phyloP scores from a whole-genome alignment of 2,888 invertebrate genomes.

The Pseudococcus longispinus region DNA sequence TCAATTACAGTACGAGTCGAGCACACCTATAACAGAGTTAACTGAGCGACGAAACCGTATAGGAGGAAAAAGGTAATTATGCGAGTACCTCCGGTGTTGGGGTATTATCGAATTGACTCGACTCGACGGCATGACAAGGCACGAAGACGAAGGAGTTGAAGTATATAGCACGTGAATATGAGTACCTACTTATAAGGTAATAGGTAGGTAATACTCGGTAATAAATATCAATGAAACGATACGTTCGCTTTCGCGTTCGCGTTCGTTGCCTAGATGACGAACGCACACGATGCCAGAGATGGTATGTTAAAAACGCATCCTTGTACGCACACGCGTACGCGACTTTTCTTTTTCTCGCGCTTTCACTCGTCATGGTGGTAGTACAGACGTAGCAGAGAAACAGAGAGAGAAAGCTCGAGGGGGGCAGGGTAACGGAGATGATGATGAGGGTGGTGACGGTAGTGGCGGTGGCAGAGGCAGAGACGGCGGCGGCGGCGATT shows the following conservation, averaged over 20 bases:
- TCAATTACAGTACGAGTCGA: neutral
- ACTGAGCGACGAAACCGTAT: neutral
- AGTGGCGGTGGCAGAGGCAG: neutral
- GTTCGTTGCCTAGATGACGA: neutral
- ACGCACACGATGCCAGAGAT: neutral
- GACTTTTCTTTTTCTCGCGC: constrained; percentile 50
- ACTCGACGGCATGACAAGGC: neutral
- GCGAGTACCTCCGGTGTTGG: neutral
- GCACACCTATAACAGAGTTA: neutral
- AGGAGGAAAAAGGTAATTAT: neutral
- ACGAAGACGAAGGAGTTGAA: neutral
- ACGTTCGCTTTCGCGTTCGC: neutral
- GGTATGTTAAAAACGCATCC: constrained; percentile 32
- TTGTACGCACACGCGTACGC: constrained; percentile 55
- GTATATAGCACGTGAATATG: neutral
- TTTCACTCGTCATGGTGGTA: constrained; percentile 17
- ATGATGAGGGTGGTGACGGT: neutral
- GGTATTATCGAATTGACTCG: neutral
- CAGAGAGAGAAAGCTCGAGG: neutral
- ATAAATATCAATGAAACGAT: constrained; percentile 23
- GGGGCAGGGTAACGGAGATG: neutral
- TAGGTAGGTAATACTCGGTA: neutral
- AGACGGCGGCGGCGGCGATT: constrained; percentile 12
- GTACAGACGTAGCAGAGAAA: neutral
- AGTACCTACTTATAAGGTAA: constrained; percentile 13